Percentiles rank a stretch among this genome's conserved stretches.
Evolutionary conservation across 2,113 vertebrate species (phyloP).

Genomic region (Melanocharis versteri): DNA sequence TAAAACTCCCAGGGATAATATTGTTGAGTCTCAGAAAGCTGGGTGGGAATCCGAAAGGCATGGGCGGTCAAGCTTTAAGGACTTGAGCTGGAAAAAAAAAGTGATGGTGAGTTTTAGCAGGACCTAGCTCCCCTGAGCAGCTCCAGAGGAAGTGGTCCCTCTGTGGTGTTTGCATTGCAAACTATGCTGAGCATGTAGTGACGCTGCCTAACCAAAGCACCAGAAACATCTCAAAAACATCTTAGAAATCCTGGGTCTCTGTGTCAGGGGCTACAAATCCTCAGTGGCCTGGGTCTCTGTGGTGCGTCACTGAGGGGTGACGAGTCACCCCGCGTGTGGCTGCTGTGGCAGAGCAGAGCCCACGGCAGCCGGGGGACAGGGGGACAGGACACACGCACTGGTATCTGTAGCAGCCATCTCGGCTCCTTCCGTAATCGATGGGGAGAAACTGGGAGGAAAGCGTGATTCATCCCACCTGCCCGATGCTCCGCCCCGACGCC

Average conservation of each 20-base stretch:
- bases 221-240: neutral
- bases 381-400: neutral
- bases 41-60: neutral
- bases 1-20: neutral
- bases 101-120: neutral
- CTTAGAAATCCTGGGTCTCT: neutral
- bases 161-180: neutral
- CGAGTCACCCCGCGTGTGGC: neutral
- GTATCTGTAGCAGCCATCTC: constrained; percentile 39
- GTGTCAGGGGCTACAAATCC: neutral
- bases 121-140: neutral
- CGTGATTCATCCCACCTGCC: neutral
- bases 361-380: fast-evolving
- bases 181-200: neutral
- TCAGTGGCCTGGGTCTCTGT: fast-evolving
- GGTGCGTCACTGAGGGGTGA: neutral
- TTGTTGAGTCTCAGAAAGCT: neutral
- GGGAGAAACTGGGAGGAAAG: neutral
- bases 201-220: neutral
- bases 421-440: constrained; percentile 34
- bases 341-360: fast-evolving
- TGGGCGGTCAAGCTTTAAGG: neutral
- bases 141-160: neutral
- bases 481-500: neutral
- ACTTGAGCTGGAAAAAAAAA: neutral